Evolutionary conservation across 1,140 invertebrate species (phyloP).

Genomic region (Brachionus rotundiformis): DNA sequence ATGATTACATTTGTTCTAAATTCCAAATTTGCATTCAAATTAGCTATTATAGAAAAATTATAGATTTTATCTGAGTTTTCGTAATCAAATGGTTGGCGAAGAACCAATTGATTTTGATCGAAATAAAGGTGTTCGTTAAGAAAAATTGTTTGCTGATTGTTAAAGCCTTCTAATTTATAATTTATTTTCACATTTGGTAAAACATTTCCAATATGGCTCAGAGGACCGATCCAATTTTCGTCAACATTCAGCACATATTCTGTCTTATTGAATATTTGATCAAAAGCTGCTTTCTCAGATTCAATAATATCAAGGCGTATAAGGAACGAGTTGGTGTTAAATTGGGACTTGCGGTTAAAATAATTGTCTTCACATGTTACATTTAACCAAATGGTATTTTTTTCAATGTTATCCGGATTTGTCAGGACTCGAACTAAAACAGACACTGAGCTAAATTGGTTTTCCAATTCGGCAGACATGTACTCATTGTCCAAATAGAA

Average conservation of each 20-base stretch:
- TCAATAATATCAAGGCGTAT: not conserved
- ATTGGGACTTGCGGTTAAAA: constrained; percentile 36
- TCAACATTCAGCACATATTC: constrained; percentile 31
- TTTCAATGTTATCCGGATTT: constrained; percentile 4
- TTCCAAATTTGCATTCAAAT: not conserved
- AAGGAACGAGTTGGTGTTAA: constrained; percentile 6
- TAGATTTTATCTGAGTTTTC: constrained; percentile 23
- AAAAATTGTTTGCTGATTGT: not conserved
- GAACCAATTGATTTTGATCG: not conserved
- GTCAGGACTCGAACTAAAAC: constrained; percentile 26
- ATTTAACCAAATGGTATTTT: constrained; percentile 19
- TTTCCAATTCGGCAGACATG: constrained; percentile 22
- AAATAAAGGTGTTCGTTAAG: not conserved
- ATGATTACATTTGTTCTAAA: constrained; percentile 33
- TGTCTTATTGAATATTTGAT: not conserved
- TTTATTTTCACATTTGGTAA: not conserved
- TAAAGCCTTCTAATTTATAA: constrained; percentile 23
- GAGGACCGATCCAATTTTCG: constrained; percentile 21
- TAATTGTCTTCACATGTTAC: constrained; percentile 51
- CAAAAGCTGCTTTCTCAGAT: not conserved
- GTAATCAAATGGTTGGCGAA: constrained; percentile 1
- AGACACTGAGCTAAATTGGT: not conserved
- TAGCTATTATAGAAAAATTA: constrained; percentile 42
- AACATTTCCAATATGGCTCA: constrained; percentile 4
- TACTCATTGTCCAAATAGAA: constrained; percentile 46